Evolutionary conservation across 2,888 invertebrate species (phyloP).

Genomic region (Pseudococcus viburni): DNA sequence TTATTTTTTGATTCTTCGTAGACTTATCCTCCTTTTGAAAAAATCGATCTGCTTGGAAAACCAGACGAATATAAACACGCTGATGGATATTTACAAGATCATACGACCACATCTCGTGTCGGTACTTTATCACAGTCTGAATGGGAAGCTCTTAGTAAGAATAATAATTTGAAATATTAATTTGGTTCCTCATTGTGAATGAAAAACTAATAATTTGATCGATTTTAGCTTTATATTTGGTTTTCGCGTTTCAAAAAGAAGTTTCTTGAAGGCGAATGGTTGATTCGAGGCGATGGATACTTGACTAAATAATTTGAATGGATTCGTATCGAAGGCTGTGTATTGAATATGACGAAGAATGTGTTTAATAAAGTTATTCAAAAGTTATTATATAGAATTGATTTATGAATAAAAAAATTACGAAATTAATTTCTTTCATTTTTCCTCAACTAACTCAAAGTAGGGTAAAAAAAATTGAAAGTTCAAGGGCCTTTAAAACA

Average conservation of each 20-base stretch:
- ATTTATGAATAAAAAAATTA: conserved; percentile 30
- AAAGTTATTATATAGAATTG: not conserved
- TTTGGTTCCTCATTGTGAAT: conserved; percentile 43
- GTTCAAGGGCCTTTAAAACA: not conserved
- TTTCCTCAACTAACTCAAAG: not conserved
- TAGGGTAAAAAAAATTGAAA: not conserved
- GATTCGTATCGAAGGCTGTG: conserved; percentile 51
- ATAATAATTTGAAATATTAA: conserved; percentile 61
- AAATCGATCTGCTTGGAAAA: conserved; percentile 74
- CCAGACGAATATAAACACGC: conserved; percentile 84
- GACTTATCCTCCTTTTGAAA: conserved; percentile 80
- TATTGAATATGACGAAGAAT: conserved; percentile 16
- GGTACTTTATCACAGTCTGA: conserved; percentile 91
- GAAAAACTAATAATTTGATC: conserved; percentile 64
- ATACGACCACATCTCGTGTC: conserved; percentile 73
- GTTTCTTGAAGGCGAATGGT: conserved; percentile 1
- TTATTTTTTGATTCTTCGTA: conserved; percentile 69
- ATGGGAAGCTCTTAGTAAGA: conserved; percentile 93
- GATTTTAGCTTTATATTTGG: conserved; percentile 83
- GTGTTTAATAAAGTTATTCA: conserved; percentile 15
- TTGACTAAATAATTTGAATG: not conserved
- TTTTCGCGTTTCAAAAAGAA: conserved; percentile 85
- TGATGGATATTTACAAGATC: conserved; percentile 74
- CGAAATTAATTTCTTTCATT: conserved; percentile 10
- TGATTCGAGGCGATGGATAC: not conserved